phyloP scores from a whole-genome alignment of 30 jellyfish, hydroid and myxozoan genomes.

The Catostylus mosaicus region DNA sequence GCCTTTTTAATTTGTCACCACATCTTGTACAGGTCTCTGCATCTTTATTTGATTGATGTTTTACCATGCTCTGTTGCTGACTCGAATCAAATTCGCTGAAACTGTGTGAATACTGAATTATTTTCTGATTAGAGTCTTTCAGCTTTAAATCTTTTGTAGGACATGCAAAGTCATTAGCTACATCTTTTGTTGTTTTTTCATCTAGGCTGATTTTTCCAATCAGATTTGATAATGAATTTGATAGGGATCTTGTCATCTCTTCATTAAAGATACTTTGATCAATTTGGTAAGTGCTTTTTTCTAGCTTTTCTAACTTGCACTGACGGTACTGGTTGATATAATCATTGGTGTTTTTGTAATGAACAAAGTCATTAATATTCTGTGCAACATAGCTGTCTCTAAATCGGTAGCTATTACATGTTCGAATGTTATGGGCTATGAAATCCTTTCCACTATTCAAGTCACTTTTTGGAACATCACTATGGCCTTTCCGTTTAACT shows the following conservation, averaged over 20 bases:
- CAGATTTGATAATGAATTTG: constrained; percentile 33
- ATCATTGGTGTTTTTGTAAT: constrained; percentile 16
- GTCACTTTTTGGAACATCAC: constrained; percentile 15
- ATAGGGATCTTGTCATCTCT: constrained; percentile 7
- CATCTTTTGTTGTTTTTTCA: background rate
- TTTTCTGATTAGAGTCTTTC: constrained; percentile 16
- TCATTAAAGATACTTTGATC: constrained; percentile 41
- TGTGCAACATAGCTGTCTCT: constrained; percentile 20
- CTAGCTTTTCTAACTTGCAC: constrained; percentile 30
- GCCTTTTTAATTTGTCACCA: constrained; percentile 52
- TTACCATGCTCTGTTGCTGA: constrained; percentile 24
- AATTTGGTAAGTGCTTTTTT: constrained; percentile 5
- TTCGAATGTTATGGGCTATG: constrained; percentile 46
- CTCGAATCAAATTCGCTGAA: constrained; percentile 5
- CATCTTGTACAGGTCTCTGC: constrained; percentile 60
- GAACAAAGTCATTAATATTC: constrained; percentile 9
- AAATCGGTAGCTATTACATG: constrained; percentile 24
- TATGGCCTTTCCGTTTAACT: constrained; percentile 6
- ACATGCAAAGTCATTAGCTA: background rate
- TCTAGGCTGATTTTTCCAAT: constrained; percentile 13
- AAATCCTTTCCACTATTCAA: constrained; percentile 34
- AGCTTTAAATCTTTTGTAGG: background rate
- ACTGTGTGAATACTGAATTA: background rate
- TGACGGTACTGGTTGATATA: constrained; percentile 35
- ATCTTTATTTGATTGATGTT: constrained; percentile 50